Evolutionary conservation across 2,113 vertebrate genomes (phyloP), one percentile per base, ranked within the genome.

Genomic region (Phodopus roborovskii): DNA sequence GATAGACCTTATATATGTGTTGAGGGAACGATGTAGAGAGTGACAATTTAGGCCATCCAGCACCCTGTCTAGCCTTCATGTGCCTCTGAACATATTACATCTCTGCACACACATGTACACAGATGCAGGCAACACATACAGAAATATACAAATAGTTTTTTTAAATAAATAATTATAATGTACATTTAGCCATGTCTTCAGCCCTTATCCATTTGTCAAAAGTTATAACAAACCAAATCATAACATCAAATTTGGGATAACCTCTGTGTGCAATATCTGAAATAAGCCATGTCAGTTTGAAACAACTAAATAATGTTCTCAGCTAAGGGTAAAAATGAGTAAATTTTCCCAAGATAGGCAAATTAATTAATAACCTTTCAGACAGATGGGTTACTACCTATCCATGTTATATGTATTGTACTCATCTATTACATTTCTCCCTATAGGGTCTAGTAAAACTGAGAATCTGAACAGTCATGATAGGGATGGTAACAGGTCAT

Each of bases 261-360:
- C 7, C 4, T 50, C 39, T 83, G 9, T 84, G 42, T 92, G 92
- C 94, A 91, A 74, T 70, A 75, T 2, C 75, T 77, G 20, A 95
- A 96, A 48, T 0, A 22, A 96, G 15, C 12, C 79, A 45, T 24
- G 62, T 82, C 86, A 56, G 39, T 90, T 74, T 60, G 73, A 45
- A 91, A 89, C 19, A 16, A 28, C 39, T 24, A 64, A 48, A 79
- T 2, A 4, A 42, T 70, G 26, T 82, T n/a, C 90, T 96, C 45
- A 86, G 48, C 42, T 62, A 74, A 75, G 7, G 58, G 11, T 82
- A 78, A 95, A 91, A 86, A 45, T n/a, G 8, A 60, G 19, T 56
- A 82, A 7, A 78, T n/a, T 87, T 96, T 92, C 20, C 36, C 20
- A 82, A 91, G 39, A 78, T 20, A 91, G 42, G 70, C 84, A 86